Evolutionary conservation across 2,113 vertebrate species (phyloP).

Genomic region (Nibea coibor): DNA sequence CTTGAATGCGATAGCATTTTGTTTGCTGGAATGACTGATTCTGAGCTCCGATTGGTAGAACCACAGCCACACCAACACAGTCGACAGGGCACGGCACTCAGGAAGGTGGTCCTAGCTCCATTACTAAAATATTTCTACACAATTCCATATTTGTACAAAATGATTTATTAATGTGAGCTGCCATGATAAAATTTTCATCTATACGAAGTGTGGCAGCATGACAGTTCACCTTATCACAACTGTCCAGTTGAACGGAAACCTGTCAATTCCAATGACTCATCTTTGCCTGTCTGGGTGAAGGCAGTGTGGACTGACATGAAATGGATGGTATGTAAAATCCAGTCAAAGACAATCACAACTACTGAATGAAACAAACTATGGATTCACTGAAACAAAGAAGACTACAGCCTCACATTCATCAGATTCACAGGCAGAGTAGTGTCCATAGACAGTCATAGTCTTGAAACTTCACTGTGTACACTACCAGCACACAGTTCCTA

Average conservation of each 20-base stretch:
- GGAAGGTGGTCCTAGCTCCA: too few species aligned
- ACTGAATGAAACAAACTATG: background rate
- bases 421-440: background rate
- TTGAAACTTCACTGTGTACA: background rate
- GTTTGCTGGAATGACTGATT: too few species aligned
- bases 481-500: conserved; percentile 1
- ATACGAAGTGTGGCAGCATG: background rate
- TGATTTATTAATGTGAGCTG: background rate
- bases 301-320: background rate
- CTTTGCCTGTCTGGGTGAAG: background rate
- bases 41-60: too few species aligned
- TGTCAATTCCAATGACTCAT: conserved; percentile 4
- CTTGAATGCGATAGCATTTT: too few species aligned
- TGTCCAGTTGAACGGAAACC: background rate
- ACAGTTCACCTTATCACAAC: conserved; percentile 2
- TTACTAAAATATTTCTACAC: background rate
- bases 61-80: too few species aligned
- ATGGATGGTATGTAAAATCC: too few species aligned
- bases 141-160: background rate
- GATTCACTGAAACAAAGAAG: background rate
- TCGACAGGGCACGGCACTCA: too few species aligned
- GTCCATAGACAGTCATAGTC: too few species aligned
- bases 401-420: background rate
- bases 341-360: background rate
- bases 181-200: background rate